Conservation (phyloP, 2,797 vertebrate species). For the Poeciliopsis infans region DNA sequence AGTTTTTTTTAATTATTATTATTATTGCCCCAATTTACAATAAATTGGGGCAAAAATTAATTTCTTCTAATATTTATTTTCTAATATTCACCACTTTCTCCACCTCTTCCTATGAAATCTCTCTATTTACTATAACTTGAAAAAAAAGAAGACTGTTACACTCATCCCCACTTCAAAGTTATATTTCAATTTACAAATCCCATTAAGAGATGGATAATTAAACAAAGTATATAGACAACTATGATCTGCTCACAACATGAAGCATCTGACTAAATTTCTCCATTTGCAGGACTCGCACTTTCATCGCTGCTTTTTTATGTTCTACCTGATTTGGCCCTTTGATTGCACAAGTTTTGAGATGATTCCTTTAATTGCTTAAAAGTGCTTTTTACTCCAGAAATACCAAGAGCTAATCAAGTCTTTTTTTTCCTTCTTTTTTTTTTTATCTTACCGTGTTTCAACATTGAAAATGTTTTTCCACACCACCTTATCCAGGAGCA, state of each 20-base stretch:
- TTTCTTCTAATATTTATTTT: not conserved
- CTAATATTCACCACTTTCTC: not conserved
- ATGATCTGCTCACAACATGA: not conserved
- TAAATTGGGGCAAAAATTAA: too few relatives aligned
- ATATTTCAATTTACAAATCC: not conserved
- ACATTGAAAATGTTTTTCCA: not conserved
- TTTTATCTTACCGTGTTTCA: conserved; percentile 22
- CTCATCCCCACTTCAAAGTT: not conserved
- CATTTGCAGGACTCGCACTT: conserved; percentile 1
- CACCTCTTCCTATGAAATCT: not conserved
- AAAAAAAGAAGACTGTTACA: not conserved
- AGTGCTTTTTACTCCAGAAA: conserved; percentile 29
- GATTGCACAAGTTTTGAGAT: conserved; percentile 14
- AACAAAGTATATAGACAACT: not conserved
- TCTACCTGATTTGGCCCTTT: conserved; percentile 27
- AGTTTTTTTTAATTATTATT: too few relatives aligned
- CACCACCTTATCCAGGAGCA: not conserved
- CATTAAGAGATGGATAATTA: not conserved
- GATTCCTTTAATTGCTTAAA: conserved; percentile 34
- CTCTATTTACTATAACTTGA: not conserved
- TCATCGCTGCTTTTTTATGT: conserved; percentile 11
- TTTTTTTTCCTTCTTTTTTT: conserved; percentile 13
- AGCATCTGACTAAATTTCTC: not conserved
- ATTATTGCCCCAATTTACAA: not conserved
- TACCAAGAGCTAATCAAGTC: conserved; percentile 32